Evolutionary conservation across 2,113 vertebrate genomes (phyloP).

Genomic region (Saccopteryx bilineata): DNA sequence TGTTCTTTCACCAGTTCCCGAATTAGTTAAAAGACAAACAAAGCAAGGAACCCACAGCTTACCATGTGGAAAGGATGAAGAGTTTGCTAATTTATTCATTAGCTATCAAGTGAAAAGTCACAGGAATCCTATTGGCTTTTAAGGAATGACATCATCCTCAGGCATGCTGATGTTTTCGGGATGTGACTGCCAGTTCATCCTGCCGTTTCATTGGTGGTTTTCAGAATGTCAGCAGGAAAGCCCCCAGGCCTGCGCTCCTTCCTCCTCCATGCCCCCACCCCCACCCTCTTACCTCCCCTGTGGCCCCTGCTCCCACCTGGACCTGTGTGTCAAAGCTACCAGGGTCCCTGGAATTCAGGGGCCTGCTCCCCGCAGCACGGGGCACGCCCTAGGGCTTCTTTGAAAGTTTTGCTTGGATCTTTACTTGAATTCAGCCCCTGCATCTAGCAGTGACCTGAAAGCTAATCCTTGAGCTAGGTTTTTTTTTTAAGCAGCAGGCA

Average conservation of each 20-base stretch:
- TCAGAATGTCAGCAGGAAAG: not conserved
- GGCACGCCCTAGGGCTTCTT: not conserved
- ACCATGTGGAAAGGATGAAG: not conserved
- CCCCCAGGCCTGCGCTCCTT: not conserved
- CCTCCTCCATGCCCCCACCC: not conserved
- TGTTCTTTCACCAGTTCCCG: not conserved
- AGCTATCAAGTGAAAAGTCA: not conserved
- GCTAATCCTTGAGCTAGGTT: not conserved
- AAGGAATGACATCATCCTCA: not conserved
- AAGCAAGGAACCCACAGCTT: not conserved
- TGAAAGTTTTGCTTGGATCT: not conserved
- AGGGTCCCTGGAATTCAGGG: not conserved
- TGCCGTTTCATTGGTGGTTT: not conserved
- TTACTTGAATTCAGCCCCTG: not conserved
- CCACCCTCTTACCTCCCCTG: not conserved
- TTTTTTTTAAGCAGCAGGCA: not conserved
- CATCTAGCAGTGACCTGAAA: not conserved
- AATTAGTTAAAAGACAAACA: not conserved
- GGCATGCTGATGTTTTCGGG: not conserved
- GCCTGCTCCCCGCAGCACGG: not conserved
- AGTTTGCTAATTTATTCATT: not conserved
- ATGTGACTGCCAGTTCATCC: too few species aligned
- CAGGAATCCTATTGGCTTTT: conserved; percentile 22
- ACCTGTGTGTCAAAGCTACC: not conserved
- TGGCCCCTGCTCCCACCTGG: not conserved